These are phyloP conservation scores for Drosophila paracracens DNA, from an alignment of 2,888 invertebrate genomes.

Conservation along the genomic window DNA sequence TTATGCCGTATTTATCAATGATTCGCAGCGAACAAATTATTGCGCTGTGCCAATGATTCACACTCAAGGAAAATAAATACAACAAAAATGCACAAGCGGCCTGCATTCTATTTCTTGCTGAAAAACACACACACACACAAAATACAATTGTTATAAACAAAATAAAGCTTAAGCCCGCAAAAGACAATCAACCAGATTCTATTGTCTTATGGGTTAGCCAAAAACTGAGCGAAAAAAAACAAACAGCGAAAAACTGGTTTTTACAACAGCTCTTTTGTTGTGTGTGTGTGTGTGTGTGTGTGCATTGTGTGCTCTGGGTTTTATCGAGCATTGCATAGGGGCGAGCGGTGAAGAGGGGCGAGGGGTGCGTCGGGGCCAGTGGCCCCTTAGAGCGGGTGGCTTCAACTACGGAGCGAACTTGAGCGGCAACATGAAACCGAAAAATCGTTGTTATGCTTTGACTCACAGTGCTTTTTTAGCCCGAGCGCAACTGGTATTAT, in stretches of 20 bases:
- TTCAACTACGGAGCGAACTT: slow-evolving; percentile 36
- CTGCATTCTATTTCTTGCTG: slow-evolving; percentile 33
- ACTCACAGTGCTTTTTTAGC: slow-evolving; percentile 29
- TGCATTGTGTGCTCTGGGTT: slow-evolving; percentile 33
- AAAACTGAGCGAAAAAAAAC: slow-evolving; percentile 3
- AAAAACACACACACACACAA: slow-evolving; percentile 14
- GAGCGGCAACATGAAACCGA: slow-evolving; percentile 37
- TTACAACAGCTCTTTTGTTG: slow-evolving; percentile 14
- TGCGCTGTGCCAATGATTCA: slow-evolving; percentile 49
- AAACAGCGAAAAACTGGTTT: slow-evolving; percentile 66
- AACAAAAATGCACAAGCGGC: slow-evolving; percentile 10
- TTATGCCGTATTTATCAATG: slow-evolving; percentile 69
- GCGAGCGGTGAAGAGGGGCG: neutral
- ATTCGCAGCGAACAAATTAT: slow-evolving; percentile 37
- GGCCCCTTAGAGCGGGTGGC: slow-evolving; percentile 24
- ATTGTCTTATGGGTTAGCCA: slow-evolving; percentile 51
- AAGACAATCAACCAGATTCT: slow-evolving; percentile 60
- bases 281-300: slow-evolving; percentile 1
- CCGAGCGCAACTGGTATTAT: slow-evolving; percentile 46
- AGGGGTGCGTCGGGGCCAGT: slow-evolving; percentile 5
- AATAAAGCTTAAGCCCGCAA: slow-evolving; percentile 29
- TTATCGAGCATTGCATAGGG: slow-evolving; percentile 39
- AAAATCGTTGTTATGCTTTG: slow-evolving; percentile 39
- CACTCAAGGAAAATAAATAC: slow-evolving; percentile 28
- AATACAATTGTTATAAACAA: slow-evolving; percentile 4